Conservation (phyloP, 2,113 vertebrate genomes). For the Otolemur garnettii region DNA sequence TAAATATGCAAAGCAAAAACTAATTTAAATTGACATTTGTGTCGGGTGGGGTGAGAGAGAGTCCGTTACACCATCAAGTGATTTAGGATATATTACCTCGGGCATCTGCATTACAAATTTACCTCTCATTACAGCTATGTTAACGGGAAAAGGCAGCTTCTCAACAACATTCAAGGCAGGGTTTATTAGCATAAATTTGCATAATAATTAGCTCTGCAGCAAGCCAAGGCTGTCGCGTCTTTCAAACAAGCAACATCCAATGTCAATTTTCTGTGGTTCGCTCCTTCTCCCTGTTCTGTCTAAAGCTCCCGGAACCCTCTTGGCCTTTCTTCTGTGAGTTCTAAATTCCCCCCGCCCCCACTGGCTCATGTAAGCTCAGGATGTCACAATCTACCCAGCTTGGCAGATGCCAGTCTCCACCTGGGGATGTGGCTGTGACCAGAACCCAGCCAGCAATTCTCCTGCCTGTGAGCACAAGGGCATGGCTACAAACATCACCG, state of each 20-base stretch:
- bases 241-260: constrained; percentile 90
- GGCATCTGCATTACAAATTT: constrained; percentile 92
- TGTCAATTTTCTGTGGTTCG: constrained; percentile 85
- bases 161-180: constrained; percentile 89
- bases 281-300: constrained; percentile 66
- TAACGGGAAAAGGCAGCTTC: constrained; percentile 89
- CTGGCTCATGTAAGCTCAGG: background rate
- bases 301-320: background rate
- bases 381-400: background rate
- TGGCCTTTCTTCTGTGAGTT: background rate
- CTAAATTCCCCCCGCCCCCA: background rate
- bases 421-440: background rate
- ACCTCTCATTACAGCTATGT: constrained; percentile 91
- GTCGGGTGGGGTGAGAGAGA: constrained; percentile 76
- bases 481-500: background rate
- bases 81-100: constrained; percentile 90
- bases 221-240: constrained; percentile 87
- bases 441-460: background rate
- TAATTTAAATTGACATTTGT: constrained; percentile 90
- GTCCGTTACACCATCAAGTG: constrained; percentile 87
- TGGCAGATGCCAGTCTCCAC: background rate
- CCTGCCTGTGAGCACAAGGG: background rate
- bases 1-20: constrained; percentile 88
- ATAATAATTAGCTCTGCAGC: constrained; percentile 91
- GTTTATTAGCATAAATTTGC: constrained; percentile 92